Evolutionary conservation across 2,113 vertebrate species (phyloP).

Genomic region (Eublepharis macularius): DNA sequence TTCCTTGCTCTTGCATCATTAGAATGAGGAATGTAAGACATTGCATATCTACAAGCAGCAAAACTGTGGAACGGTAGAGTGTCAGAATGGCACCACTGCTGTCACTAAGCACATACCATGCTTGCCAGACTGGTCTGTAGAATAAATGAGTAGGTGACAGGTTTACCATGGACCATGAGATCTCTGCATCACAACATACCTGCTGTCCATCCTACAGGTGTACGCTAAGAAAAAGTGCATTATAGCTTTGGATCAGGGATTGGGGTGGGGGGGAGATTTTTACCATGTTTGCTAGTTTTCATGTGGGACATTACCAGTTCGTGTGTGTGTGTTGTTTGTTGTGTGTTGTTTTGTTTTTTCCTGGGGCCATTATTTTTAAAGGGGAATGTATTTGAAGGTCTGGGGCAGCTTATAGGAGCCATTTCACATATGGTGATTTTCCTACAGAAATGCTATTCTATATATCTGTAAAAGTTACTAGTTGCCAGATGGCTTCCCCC

Average conservation of each 20-base stretch:
- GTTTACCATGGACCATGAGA: not conserved
- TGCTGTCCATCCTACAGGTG: not conserved
- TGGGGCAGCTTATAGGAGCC: no score
- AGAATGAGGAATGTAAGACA: not conserved
- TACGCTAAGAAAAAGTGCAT: no score
- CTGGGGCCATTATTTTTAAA: no score
- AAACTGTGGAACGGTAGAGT: not conserved
- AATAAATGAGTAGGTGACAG: not conserved
- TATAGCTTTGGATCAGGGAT: no score
- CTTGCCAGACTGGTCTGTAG: not conserved
- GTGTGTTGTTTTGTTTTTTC: no score
- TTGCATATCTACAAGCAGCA: not conserved
- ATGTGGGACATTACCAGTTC: not conserved
- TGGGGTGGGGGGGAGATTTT: no score
- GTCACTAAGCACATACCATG: not conserved
- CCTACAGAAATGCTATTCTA: no score
- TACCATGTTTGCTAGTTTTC: not conserved
- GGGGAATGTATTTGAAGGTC: no score
- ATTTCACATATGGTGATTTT: no score
- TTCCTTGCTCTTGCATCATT: not conserved
- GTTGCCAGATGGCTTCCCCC: no score
- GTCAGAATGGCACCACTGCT: not conserved
- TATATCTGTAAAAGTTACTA: no score
- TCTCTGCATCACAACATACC: not conserved
- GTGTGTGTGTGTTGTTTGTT: no score